phyloP scores from a whole-genome alignment of 1,140 invertebrate genomes.

The Panonychus citri region DNA sequence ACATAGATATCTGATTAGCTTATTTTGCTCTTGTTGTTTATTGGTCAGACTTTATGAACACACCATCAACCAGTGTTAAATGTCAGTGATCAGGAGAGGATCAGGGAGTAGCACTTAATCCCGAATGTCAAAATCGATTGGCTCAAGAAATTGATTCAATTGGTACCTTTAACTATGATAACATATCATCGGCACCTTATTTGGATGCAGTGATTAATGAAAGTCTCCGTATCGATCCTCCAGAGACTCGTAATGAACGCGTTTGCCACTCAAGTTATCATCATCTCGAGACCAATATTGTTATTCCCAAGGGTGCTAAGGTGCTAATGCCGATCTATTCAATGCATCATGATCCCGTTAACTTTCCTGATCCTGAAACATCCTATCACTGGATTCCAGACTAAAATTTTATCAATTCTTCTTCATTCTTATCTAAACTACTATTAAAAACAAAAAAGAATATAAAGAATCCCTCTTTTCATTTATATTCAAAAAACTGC shows the following conservation, averaged over 20 bases:
- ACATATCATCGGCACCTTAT: background rate
- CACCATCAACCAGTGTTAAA: too few species aligned
- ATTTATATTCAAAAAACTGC: too few species aligned
- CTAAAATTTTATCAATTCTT: too few species aligned
- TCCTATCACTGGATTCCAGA: too few species aligned
- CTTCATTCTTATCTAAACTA: too few species aligned
- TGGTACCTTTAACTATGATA: background rate
- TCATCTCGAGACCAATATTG: conserved; percentile 6
- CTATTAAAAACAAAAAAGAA: too few species aligned
- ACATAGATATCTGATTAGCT: too few species aligned
- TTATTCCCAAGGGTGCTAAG: conserved; percentile 11
- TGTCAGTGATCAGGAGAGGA: too few species aligned
- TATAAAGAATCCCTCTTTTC: too few species aligned
- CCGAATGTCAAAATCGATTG: background rate
- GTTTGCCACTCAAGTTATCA: background rate
- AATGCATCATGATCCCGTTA: conserved; percentile 14
- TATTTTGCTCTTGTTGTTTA: too few species aligned
- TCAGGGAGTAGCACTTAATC: background rate
- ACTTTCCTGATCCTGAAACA: conserved; percentile 14
- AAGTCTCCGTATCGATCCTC: background rate
- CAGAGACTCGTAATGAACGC: background rate
- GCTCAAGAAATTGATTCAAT: background rate
- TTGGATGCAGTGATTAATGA: background rate
- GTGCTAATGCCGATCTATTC: conserved; percentile 12
- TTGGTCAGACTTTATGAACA: too few species aligned